Evolutionary conservation across 37 sponge, comb jelly and placozoan genomes (phyloP).

Genomic region (Theonella swinhoei): DNA sequence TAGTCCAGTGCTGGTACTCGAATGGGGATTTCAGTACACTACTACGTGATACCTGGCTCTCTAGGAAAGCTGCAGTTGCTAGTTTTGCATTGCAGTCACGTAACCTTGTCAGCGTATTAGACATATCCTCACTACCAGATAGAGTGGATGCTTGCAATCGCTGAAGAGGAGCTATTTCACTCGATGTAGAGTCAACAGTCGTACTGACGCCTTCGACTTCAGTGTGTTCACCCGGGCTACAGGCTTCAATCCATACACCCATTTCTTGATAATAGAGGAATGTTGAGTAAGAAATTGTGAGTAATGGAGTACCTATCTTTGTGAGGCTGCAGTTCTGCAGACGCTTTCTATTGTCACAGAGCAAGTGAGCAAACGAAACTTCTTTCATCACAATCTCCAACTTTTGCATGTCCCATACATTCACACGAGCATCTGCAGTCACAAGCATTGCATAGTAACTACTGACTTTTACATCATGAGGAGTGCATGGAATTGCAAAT

Average conservation of each 20-base stretch:
- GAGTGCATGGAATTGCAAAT: constrained; percentile 26
- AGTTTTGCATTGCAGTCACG: background rate
- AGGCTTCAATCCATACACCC: constrained; percentile 55
- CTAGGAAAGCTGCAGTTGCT: constrained; percentile 21
- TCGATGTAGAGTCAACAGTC: background rate
- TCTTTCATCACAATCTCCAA: constrained; percentile 4
- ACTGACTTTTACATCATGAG: constrained; percentile 12
- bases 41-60: constrained; percentile 63
- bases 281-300: background rate
- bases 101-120: constrained; percentile 5
- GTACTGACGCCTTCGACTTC: constrained; percentile 1
- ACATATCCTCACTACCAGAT: constrained; percentile 8
- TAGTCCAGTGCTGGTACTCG: constrained; percentile 79
- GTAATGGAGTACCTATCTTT: constrained; percentile 43
- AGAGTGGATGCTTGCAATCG: constrained; percentile 1
- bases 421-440: constrained; percentile 13
- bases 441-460: constrained; percentile 27
- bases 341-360: background rate
- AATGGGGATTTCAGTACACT: constrained; percentile 34
- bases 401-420: constrained; percentile 51
- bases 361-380: constrained; percentile 30
- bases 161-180: constrained; percentile 13
- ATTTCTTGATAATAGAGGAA: constrained; percentile 48
- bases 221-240: constrained; percentile 14
- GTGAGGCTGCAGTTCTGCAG: constrained; percentile 20